These are phyloP conservation scores for Melopsittacus undulatus DNA, from an alignment of 2,797 vertebrate species.

Conservation along the genomic window DNA sequence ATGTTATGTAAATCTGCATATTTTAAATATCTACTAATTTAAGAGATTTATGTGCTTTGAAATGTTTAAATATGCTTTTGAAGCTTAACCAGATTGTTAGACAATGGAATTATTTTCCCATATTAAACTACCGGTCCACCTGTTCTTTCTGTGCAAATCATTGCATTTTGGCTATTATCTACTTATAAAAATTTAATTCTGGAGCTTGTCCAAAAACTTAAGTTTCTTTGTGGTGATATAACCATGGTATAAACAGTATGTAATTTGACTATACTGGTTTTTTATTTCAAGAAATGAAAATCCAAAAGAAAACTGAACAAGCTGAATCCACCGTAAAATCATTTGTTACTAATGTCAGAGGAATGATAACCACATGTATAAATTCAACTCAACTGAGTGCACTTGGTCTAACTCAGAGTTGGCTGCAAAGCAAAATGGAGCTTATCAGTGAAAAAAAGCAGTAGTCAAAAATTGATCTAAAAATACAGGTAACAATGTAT, in stretches of 20 bases:
- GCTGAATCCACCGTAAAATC: background rate
- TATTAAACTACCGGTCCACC: background rate
- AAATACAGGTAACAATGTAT: background rate
- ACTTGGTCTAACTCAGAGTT: background rate
- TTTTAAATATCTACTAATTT: background rate
- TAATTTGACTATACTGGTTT: background rate
- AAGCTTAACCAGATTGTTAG: background rate
- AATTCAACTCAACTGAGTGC: background rate
- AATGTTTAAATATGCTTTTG: background rate
- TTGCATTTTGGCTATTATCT: background rate
- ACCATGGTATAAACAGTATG: background rate
- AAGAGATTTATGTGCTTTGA: background rate
- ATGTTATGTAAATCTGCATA: background rate
- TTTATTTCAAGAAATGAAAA: background rate
- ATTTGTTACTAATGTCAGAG: background rate
- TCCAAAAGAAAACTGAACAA: background rate
- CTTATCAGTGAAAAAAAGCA: background rate
- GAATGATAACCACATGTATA: background rate
- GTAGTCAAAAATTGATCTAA: accelerated
- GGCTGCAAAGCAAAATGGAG: background rate
- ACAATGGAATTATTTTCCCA: background rate
- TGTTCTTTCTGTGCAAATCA: background rate
- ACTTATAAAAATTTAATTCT: background rate
- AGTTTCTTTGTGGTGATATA: background rate
- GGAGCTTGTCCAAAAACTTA: background rate